Percentiles rank a stretch among this genome's conserved stretches.
phyloP scores from a whole-genome alignment of 2,113 vertebrate genomes.

The Zosterops pallidus region DNA sequence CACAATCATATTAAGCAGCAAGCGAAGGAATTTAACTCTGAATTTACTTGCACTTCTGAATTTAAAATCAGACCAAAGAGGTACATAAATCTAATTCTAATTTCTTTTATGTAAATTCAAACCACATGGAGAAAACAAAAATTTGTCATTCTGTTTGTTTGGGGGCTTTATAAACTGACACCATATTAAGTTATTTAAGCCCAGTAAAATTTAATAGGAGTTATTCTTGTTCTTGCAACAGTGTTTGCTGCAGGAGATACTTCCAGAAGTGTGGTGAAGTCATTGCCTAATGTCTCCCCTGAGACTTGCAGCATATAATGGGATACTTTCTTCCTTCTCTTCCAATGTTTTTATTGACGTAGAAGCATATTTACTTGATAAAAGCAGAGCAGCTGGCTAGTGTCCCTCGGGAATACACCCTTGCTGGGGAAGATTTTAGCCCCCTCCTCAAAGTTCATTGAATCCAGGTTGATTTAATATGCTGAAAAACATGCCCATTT shows the following conservation, averaged over 20 bases:
- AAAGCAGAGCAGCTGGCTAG: conserved; percentile 64
- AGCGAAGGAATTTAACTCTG: not conserved
- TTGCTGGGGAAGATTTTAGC: conserved; percentile 5
- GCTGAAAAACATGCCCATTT: conserved; percentile 37
- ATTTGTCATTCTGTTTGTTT: conserved; percentile 36
- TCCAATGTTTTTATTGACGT: conserved; percentile 8
- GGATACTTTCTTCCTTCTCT: conserved; percentile 19
- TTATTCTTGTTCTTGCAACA: conserved; percentile 11
- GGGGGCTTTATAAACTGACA: conserved; percentile 34
- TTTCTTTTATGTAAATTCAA: conserved; percentile 58
- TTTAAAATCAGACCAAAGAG: conserved; percentile 9
- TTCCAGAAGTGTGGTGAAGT: conserved; percentile 47
- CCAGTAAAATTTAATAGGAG: not conserved
- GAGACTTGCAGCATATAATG: conserved; percentile 41
- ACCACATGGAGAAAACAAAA: conserved; percentile 20
- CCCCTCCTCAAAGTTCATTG: conserved; percentile 50
- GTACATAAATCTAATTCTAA: conserved; percentile 17
- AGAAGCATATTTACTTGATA: conserved; percentile 16
- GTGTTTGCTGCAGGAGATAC: not conserved
- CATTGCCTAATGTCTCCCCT: conserved; percentile 25
- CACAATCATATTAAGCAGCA: not conserved
- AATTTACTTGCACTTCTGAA: conserved; percentile 35
- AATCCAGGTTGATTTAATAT: conserved; percentile 55
- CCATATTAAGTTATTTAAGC: not conserved
- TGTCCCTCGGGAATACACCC: conserved; percentile 50